Percentiles rank a stretch among this genome's conserved stretches.
phyloP scores from a whole-genome alignment of 2,888 invertebrate genomes.

The Rhamphomyia laevipes region DNA sequence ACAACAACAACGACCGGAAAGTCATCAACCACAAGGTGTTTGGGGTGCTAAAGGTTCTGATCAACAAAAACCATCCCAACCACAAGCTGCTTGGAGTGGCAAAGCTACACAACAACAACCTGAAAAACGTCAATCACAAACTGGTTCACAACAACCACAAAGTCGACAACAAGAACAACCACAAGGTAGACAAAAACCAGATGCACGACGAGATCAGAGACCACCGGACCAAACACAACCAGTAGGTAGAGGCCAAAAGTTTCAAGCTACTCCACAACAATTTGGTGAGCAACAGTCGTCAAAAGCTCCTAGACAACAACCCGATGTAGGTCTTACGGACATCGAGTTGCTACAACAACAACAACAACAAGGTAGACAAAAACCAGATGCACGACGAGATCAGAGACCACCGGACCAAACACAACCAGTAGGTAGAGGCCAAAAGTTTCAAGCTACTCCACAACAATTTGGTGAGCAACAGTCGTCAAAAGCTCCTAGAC shows the following conservation, averaged over 20 bases:
- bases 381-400: slow-evolving; percentile 5
- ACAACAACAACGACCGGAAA: too few relatives aligned
- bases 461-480: neutral
- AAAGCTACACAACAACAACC: too few relatives aligned
- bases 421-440: neutral
- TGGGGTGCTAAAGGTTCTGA: too few relatives aligned
- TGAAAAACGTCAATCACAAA: too few relatives aligned
- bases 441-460: slow-evolving; percentile 4
- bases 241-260: slow-evolving; percentile 2
- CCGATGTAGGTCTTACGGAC: too few relatives aligned
- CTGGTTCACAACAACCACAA: slow-evolving; percentile 1
- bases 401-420: too few relatives aligned
- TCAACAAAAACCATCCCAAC: too few relatives aligned
- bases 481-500: neutral
- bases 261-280: neutral
- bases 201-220: slow-evolving; percentile 7
- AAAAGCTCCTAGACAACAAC: neutral
- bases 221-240: too few relatives aligned
- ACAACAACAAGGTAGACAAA: neutral
- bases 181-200: slow-evolving; percentile 1
- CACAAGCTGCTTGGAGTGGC: too few relatives aligned
- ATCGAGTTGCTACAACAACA: slow-evolving; percentile 3
- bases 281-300: neutral
- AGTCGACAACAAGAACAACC: slow-evolving; percentile 6
- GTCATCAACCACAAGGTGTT: too few relatives aligned